Conservation (phyloP, 2,113 vertebrate genomes). For the Gadus macrocephalus region DNA sequence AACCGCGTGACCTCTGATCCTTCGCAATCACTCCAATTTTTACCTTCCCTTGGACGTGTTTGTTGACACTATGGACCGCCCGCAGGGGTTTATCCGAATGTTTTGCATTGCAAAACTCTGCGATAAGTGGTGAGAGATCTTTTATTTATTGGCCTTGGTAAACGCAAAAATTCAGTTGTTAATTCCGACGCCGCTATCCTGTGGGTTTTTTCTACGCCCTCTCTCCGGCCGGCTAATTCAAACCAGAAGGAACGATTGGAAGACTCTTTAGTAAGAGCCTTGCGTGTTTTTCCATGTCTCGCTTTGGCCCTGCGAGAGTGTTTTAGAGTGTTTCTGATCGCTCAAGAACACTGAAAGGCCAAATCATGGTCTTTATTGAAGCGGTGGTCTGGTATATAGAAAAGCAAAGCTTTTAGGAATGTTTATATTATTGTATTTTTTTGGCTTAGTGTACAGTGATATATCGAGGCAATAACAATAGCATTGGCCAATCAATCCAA, state of each 20-base stretch:
- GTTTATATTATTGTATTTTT: too few species aligned
- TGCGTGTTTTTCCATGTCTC: too few species aligned
- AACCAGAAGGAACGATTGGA: conserved; percentile 19
- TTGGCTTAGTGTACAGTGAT: too few species aligned
- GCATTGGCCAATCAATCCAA: too few species aligned
- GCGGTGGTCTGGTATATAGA: too few species aligned
- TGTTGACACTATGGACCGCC: conserved; percentile 4
- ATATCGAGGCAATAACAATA: too few species aligned
- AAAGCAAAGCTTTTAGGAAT: too few species aligned
- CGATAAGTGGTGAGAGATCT: conserved; percentile 26
- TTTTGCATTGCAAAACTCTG: conserved; percentile 3
- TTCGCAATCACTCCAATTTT: conserved; percentile 31
- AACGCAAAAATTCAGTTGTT: conserved; percentile 15
- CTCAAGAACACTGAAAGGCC: too few species aligned
- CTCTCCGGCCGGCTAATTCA: conserved; percentile 28
- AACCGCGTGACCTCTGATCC: conserved; percentile 43
- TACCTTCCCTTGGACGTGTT: conserved; percentile 20
- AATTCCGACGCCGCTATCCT: conserved; percentile 3
- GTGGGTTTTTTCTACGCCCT: not conserved
- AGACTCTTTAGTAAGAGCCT: too few species aligned
- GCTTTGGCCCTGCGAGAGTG: too few species aligned
- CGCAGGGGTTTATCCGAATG: conserved; percentile 14
- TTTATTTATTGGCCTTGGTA: conserved; percentile 30
- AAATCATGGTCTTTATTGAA: too few species aligned
- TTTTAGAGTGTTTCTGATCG: too few species aligned